A percentile compares a stretch with the other conserved stretches of the same genome.
Evolutionary conservation across 2,113 vertebrate genomes (phyloP).

Genomic region (Mugil cephalus): DNA sequence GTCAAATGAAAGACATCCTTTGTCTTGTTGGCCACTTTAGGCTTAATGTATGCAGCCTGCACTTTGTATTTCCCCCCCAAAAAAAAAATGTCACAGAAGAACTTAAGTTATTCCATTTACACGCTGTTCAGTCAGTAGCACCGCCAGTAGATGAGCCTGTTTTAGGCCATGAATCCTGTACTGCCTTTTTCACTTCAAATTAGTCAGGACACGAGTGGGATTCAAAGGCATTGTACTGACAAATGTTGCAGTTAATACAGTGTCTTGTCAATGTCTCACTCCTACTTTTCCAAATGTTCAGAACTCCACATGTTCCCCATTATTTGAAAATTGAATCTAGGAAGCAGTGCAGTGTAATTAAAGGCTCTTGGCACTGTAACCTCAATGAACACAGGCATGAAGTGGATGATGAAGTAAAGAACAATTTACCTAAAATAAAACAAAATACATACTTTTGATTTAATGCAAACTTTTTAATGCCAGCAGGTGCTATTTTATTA

Average conservation of each 20-base stretch:
- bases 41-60: constrained; percentile 77
- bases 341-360: constrained; percentile 27
- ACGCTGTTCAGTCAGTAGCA: constrained; percentile 53
- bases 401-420: not conserved
- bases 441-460: no score
- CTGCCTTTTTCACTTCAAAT: constrained; percentile 55
- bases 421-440: not conserved
- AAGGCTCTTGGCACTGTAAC: constrained; percentile 38
- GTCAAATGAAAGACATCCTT: constrained; percentile 89
- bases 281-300: constrained; percentile 28
- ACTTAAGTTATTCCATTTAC: constrained; percentile 47
- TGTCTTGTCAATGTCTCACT: constrained; percentile 49
- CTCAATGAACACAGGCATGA: constrained; percentile 7
- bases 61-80: constrained; percentile 36
- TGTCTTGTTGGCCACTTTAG: constrained; percentile 91
- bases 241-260: constrained; percentile 31
- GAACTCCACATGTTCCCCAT: constrained; percentile 22
- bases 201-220: constrained; percentile 42
- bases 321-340: constrained; percentile 35
- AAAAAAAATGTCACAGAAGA: constrained; percentile 45
- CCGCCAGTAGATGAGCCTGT: constrained; percentile 45
- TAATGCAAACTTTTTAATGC: constrained; percentile 21
- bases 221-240: constrained; percentile 53
- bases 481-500: constrained; percentile 29
- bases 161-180: constrained; percentile 66